Conservation (phyloP, 2,888 invertebrate genomes). For the Ischnura elegans region DNA sequence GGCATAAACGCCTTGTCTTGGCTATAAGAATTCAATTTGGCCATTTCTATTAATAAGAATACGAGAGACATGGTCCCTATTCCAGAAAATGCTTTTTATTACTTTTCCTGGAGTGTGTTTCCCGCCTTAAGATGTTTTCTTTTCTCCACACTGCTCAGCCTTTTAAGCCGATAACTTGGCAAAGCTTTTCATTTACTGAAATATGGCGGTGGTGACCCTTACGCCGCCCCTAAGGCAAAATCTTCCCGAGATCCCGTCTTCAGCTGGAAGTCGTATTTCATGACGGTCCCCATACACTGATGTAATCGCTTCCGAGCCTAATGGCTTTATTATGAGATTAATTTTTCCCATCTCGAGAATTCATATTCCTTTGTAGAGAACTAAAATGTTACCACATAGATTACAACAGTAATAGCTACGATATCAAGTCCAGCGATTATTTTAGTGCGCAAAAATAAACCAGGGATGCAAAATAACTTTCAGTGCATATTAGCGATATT, state of each 20-base stretch:
- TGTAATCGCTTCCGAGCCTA: neutral
- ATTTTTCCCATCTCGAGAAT: neutral
- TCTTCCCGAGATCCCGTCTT: neutral
- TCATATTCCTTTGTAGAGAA: neutral
- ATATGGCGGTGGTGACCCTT: neutral
- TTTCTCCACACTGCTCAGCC: neutral
- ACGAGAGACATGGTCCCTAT: neutral
- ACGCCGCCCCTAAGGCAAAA: neutral
- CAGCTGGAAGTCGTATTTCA: neutral
- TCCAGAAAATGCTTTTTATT: neutral
- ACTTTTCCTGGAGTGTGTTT: conserved; percentile 19
- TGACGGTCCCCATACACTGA: neutral
- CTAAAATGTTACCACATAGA: neutral
- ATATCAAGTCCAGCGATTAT: no score
- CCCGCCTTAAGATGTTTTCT: neutral
- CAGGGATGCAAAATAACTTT: no score
- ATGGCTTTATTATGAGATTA: neutral
- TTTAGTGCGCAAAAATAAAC: no score
- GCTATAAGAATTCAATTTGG: conserved; percentile 2
- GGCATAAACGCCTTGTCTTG: neutral
- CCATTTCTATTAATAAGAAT: conserved; percentile 34
- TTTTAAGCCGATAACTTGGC: neutral
- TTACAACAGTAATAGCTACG: neutral
- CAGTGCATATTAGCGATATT: no score
- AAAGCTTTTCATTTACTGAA: neutral